These are phyloP conservation scores for Odontocerum albicorne DNA, from an alignment of 2,888 invertebrate genomes.

Conservation along the genomic window DNA sequence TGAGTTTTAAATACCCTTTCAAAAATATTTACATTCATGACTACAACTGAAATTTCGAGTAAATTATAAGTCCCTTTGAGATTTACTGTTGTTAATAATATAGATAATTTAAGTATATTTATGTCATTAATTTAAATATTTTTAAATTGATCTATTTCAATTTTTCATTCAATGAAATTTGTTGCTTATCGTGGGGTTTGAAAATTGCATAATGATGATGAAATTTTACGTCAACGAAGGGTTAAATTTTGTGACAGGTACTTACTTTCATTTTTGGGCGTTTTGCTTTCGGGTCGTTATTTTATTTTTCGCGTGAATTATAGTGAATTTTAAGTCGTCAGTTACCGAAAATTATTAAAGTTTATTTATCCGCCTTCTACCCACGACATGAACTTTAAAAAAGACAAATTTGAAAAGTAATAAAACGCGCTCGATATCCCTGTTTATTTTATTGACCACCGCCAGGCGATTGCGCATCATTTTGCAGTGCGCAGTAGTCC, in stretches of 20 bases:
- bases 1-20: no score
- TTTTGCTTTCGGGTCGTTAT: slow-evolving; percentile 6
- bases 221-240: neutral
- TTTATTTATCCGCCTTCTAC: slow-evolving; percentile 12
- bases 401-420: slow-evolving; percentile 57
- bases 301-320: slow-evolving; percentile 1
- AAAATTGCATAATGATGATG: no score
- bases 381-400: slow-evolving; percentile 47
- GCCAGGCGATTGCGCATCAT: slow-evolving; percentile 63
- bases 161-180: no score
- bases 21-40: no score
- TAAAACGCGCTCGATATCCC: slow-evolving; percentile 62
- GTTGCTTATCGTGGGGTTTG: no score
- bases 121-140: no score
- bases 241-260: slow-evolving; percentile 9
- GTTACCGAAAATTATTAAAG: neutral
- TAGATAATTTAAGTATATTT: no score
- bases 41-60: no score
- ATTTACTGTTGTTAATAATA: no score
- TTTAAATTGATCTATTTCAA: no score
- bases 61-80: no score
- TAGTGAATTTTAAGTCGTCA: neutral
- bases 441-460: slow-evolving; percentile 64
- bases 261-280: slow-evolving; percentile 19
- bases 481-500: slow-evolving; percentile 58